phyloP scores from a whole-genome alignment of 2,888 invertebrate genomes.

The Rotaria macrura region DNA sequence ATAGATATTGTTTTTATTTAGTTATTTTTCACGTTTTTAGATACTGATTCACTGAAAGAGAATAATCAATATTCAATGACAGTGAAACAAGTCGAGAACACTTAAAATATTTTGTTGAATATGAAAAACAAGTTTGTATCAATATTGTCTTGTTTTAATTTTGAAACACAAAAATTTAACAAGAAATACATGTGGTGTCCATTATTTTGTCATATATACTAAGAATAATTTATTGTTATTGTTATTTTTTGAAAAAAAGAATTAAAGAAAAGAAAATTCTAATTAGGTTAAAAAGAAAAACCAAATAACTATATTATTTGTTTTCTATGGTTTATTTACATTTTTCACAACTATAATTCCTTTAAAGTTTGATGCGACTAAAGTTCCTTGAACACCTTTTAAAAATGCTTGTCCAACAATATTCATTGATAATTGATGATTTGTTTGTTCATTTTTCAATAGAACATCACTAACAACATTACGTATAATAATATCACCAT shows the following conservation, averaged over 20 bases:
- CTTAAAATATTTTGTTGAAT: neutral
- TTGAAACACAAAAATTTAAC: no score
- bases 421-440: conserved; percentile 23
- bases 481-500: conserved; percentile 4
- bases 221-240: neutral
- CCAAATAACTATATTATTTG: neutral
- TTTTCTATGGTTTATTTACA: neutral
- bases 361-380: conserved; percentile 29
- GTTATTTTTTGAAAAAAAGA: neutral
- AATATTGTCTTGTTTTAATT: no score
- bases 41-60: neutral
- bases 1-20: neutral
- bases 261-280: neutral
- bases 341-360: conserved; percentile 33
- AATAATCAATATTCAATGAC: neutral
- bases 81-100: neutral
- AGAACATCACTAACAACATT: conserved; percentile 12
- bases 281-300: neutral
- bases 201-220: no score
- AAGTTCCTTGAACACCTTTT: conserved; percentile 24
- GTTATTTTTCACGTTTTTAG: neutral
- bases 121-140: no score
- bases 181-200: no score
- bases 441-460: neutral
- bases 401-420: conserved; percentile 33